Percentiles rank a stretch among this genome's conserved stretches.
Conservation (phyloP, 2,888 invertebrate species). For the Acanthopleura granulata region DNA sequence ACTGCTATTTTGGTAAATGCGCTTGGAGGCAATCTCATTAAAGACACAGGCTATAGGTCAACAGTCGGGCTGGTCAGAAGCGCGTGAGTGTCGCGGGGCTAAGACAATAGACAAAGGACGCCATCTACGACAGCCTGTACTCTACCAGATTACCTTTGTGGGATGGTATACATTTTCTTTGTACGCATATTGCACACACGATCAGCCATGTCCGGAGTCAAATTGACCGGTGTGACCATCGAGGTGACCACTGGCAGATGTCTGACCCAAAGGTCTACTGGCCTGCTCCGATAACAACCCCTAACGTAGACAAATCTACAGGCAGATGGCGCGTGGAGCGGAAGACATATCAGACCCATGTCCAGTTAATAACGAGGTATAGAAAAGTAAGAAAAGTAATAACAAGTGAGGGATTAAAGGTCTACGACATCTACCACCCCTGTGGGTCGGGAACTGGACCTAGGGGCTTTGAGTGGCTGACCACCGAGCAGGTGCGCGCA, state of each 20-base stretch:
- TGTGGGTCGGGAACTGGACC: background rate
- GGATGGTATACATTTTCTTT: conserved; percentile 17
- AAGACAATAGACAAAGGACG: conserved; percentile 10
- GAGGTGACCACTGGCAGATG: background rate
- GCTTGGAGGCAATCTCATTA: too few species aligned
- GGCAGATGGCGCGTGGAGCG: background rate
- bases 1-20: too few species aligned
- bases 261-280: background rate
- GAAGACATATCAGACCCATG: background rate
- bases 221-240: conserved; percentile 9
- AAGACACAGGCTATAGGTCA: background rate
- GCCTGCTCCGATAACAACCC: background rate
- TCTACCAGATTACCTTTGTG: background rate
- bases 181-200: conserved; percentile 2
- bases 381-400: conserved; percentile 19
- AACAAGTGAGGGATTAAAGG: conserved; percentile 13
- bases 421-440: conserved; percentile 18
- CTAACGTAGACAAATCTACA: conserved; percentile 17
- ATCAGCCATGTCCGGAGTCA: conserved; percentile 3
- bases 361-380: conserved; percentile 10
- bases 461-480: background rate
- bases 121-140: conserved; percentile 6
- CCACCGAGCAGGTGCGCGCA: background rate
- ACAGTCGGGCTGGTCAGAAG: background rate
- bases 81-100: background rate